Conservation (phyloP, 1,140 invertebrate genomes). For the Riptortus pedestris region DNA sequence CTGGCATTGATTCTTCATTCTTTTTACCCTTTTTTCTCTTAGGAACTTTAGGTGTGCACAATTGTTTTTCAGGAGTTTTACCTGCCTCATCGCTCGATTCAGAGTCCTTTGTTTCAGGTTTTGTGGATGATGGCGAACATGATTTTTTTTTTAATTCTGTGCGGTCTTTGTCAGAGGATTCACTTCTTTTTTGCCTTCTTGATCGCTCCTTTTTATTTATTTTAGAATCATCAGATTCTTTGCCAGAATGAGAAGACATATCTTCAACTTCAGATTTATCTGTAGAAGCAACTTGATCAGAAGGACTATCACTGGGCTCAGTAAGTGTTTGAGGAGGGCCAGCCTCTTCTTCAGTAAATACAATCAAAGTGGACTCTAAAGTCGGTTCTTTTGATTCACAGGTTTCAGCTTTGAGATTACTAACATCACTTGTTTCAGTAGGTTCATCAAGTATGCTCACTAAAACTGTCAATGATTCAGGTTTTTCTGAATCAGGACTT, state of each 20-base stretch:
- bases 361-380: background rate
- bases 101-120: constrained; percentile 20
- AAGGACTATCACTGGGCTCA: background rate
- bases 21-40: constrained; percentile 25
- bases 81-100: constrained; percentile 30
- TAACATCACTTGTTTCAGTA: no score
- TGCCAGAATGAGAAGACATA: constrained; percentile 6
- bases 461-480: no score
- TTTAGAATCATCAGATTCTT: constrained; percentile 14
- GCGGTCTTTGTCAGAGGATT: constrained; percentile 6
- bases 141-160: constrained; percentile 1
- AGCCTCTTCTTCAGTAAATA: background rate
- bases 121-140: constrained; percentile 6
- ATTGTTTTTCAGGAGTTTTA: background rate
- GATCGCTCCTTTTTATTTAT: constrained; percentile 13
- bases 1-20: background rate
- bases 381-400: no score
- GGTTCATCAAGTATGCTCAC: no score
- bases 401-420: no score
- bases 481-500: no score
- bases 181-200: constrained; percentile 5
- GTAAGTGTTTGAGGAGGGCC: background rate
- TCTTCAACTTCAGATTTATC: constrained; percentile 12
- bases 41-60: constrained; percentile 14
- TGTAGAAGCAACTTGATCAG: constrained; percentile 1